A percentile compares a stretch with the other conserved stretches of the same genome.
Evolutionary conservation across 2,797 vertebrate species (phyloP).

Genomic region (Streptopelia turtur): DNA sequence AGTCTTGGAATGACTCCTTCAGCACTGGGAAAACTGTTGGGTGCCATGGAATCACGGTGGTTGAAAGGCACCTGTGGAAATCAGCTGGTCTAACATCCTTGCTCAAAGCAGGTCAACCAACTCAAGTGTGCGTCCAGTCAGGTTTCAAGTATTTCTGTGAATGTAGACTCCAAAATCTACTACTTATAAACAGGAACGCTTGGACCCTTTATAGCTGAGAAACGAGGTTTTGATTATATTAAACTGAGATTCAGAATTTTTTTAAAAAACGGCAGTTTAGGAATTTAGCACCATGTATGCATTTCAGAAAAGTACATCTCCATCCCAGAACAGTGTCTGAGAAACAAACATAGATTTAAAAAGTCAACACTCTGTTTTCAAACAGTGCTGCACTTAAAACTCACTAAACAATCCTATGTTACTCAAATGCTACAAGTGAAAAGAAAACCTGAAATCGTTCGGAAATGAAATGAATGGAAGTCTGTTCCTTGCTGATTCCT

Average conservation of each 20-base stretch:
- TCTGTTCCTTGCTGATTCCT: not conserved
- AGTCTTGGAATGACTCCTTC: not conserved
- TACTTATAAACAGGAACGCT: not conserved
- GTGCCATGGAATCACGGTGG: accelerated
- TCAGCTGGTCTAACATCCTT: not conserved
- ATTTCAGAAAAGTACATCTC: not conserved
- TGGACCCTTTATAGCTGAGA: not conserved
- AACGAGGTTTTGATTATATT: not conserved
- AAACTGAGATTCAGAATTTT: not conserved
- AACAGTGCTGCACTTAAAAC: not conserved
- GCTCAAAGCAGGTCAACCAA: not conserved
- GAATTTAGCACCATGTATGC: not conserved
- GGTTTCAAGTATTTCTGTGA: not conserved
- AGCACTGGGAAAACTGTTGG: not conserved
- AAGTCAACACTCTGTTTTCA: not conserved
- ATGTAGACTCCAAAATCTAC: not conserved
- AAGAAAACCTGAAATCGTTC: not conserved
- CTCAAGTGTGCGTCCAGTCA: not conserved
- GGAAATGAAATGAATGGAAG: not conserved
- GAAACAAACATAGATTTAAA: not conserved
- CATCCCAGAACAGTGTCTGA: not conserved
- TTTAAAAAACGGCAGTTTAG: not conserved
- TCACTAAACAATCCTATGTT: not conserved
- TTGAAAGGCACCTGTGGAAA: not conserved
- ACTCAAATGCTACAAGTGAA: not conserved